Base-by-base conservation (phyloP, 2,888 invertebrate genomes). In the Baronia brevicornis region DNA sequence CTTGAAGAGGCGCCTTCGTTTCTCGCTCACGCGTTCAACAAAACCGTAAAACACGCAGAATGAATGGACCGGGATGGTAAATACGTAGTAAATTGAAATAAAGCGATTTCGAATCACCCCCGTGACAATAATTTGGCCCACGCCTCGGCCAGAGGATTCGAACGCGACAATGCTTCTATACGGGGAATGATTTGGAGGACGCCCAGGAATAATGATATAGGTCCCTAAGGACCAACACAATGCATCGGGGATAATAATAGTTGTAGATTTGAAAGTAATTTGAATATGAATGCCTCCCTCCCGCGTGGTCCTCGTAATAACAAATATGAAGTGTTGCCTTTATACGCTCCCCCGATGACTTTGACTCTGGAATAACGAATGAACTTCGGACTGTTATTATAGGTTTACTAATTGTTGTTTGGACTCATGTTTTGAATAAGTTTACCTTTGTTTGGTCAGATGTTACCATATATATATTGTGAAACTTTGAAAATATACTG, bases 241-340 rank as follows among this genome's bases (percentile, higher is more conserved):
- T 78, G 70, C 67, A 49, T 51, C 48, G 56, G 60, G 69, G 61
- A 74, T 80, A 84, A 84, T 84, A 82, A 82, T 82, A 82, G 82
- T 80, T 79, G 79, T 80, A 79, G 78, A 80, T 82, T 80, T 79
- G 77, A 79, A 70, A 78, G 74, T 74, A 63, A 82, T 82, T 82
- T 82, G 75, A 80, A 82, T 84, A 78, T 84, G 80, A 82, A 82
- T 80, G 66, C 70, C 60, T 58, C 79, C 82, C 80, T 80, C 78
- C 74, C 73, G 80, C 73, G 77, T 63, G 52, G 54, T 54, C 62
- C 60, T 70, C 69, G 65, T 73, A 78, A 82, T 82, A 82, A 82
- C 80, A 80, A 80, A 80, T 82, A 80, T 79, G 78, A 78, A 78
- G 80, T 79, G 77, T 75, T 65, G 72, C 77, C 57, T 78, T 78